Conservation (phyloP, 35 echinoderm and acorn worm genomes). For the Patiria miniata region DNA sequence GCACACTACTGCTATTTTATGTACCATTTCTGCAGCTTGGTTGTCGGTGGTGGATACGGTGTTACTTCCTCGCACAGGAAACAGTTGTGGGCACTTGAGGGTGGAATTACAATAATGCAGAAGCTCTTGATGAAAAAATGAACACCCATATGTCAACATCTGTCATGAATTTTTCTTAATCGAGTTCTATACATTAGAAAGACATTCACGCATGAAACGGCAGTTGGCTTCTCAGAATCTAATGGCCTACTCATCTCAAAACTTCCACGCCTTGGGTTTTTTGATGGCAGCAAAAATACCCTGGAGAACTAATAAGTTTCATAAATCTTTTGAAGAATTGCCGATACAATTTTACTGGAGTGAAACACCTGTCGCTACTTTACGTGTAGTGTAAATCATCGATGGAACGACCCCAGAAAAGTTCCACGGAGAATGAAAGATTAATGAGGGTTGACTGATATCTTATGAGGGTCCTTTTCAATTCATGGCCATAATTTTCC, state of each 20-base stretch:
- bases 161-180: background rate
- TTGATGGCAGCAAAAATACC: slow-evolving; percentile 16
- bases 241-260: slow-evolving; percentile 5
- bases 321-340: slow-evolving; percentile 26
- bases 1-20: background rate
- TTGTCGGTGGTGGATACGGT: background rate
- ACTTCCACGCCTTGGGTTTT: background rate
- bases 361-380: slow-evolving; percentile 8
- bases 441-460: background rate
- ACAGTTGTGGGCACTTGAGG: background rate
- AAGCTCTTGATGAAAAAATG: background rate
- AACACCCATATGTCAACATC: background rate
- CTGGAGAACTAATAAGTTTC: slow-evolving; percentile 9
- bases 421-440: slow-evolving; percentile 10
- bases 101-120: slow-evolving; percentile 12
- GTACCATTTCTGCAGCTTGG: background rate
- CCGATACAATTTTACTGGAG: slow-evolving; percentile 17
- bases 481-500: too few relatives aligned
- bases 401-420: slow-evolving; percentile 4
- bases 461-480: too few relatives aligned
- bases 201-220: background rate
- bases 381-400: slow-evolving; percentile 22
- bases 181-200: background rate
- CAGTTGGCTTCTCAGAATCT: background rate
- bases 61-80: background rate